Evolutionary conservation across 2,113 vertebrate genomes (phyloP).

Genomic region (Cathartes aura): DNA sequence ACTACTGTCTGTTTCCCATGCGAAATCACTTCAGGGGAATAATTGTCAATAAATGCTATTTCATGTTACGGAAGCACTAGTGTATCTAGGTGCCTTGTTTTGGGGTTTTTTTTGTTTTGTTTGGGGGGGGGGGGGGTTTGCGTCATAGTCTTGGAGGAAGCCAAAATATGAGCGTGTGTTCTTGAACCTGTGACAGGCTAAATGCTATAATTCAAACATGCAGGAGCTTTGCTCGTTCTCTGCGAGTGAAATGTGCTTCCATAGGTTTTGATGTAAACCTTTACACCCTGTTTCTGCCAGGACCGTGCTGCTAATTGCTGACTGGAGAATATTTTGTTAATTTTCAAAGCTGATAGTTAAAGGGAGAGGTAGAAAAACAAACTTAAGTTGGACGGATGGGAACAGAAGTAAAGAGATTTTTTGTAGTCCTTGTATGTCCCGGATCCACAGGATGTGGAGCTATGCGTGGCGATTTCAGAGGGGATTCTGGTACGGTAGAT

Average conservation of each 20-base stretch:
- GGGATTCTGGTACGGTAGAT: not conserved
- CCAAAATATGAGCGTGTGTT: fast-evolving
- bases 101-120: fast-evolving
- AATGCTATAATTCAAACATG: fast-evolving
- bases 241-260: not conserved
- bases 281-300: not conserved
- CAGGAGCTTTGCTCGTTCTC: fast-evolving
- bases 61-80: not conserved
- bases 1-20: not conserved
- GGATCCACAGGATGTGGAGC: not conserved
- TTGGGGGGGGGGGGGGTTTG: not conserved
- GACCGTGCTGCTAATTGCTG: not conserved
- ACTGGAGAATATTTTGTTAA: not conserved
- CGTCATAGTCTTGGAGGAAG: not conserved
- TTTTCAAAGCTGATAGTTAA: not conserved
- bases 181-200: too few relatives aligned
- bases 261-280: not conserved
- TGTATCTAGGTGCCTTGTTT: not conserved
- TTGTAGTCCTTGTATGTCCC: not conserved
- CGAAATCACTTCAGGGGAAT: not conserved
- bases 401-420: not conserved
- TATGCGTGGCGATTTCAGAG: not conserved
- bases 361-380: not conserved
- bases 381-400: not conserved
- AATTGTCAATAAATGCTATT: not conserved